Conservation (phyloP, 2,888 invertebrate genomes). For the Noctua janthina region DNA sequence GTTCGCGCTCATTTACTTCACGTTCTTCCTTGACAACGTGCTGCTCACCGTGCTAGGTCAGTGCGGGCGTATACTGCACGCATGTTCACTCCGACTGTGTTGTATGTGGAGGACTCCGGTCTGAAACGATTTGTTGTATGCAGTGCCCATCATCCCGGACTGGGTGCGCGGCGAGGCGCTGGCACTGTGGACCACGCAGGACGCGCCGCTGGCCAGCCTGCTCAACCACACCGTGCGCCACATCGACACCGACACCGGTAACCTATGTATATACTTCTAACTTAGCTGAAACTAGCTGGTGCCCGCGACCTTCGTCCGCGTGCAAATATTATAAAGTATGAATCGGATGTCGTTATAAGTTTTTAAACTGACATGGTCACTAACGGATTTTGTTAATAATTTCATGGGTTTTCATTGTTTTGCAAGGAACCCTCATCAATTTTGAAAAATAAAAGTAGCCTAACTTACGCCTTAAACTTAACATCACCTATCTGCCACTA, state of each 20-base stretch:
- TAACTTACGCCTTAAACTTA: too few relatives aligned
- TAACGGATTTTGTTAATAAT: too few relatives aligned
- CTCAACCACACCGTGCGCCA: conserved; percentile 80
- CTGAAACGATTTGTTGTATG: neutral
- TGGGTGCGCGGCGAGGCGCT: conserved; percentile 78
- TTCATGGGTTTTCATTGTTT: neutral
- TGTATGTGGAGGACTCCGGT: neutral
- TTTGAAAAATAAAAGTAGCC: too few relatives aligned
- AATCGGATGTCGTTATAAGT: too few relatives aligned
- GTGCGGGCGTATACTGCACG: neutral
- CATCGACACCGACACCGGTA: conserved; percentile 67
- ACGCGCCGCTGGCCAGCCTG: conserved; percentile 79
- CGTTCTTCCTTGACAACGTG: conserved; percentile 96
- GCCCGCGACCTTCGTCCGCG: neutral
- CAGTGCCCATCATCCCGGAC: conserved; percentile 87
- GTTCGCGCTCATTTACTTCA: conserved; percentile 91
- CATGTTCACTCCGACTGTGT: neutral
- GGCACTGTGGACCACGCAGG: conserved; percentile 77
- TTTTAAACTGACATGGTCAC: too few relatives aligned
- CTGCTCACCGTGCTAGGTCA: conserved; percentile 96
- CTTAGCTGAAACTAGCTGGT: neutral
- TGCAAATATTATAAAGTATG: neutral
- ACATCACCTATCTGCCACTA: too few relatives aligned
- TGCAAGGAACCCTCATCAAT: neutral
- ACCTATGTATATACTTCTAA: neutral